These are phyloP conservation scores for Sebastes diaconus DNA, from an alignment of 2,797 vertebrate species.

Conservation along the genomic window DNA sequence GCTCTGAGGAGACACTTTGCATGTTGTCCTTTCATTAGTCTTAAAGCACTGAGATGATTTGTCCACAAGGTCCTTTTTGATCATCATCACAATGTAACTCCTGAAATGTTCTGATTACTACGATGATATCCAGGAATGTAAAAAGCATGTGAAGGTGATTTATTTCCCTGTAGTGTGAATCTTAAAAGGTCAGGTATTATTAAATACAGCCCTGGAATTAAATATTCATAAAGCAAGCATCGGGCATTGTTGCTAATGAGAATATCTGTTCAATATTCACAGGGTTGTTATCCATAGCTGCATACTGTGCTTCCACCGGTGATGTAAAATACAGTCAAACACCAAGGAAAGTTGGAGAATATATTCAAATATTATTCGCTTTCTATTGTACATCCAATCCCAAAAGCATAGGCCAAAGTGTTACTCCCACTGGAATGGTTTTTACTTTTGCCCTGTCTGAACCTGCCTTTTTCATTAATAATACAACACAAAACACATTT, in stretches of 20 bases:
- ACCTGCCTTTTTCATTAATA: not conserved
- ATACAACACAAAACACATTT: not conserved
- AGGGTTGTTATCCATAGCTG: not conserved
- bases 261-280: not conserved
- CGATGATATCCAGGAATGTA: too few species aligned
- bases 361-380: not conserved
- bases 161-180: not conserved
- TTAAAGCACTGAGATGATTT: too few species aligned
- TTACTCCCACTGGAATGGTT: not conserved
- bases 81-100: not conserved
- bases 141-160: not conserved
- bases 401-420: not conserved
- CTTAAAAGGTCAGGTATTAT: constrained; percentile 35
- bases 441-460: not conserved
- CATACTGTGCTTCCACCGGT: not conserved
- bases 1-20: too few species aligned
- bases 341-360: not conserved
- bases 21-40: too few species aligned
- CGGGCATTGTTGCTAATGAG: constrained; percentile 8
- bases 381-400: not conserved
- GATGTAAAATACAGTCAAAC: not conserved
- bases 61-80: too few species aligned
- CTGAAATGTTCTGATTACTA: not conserved
- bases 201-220: constrained; percentile 13
- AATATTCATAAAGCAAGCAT: constrained; percentile 24